A percentile compares a stretch with the other conserved stretches of the same genome.
Conservation (phyloP, 2,113 vertebrate genomes). For the Narcine bancroftii region DNA sequence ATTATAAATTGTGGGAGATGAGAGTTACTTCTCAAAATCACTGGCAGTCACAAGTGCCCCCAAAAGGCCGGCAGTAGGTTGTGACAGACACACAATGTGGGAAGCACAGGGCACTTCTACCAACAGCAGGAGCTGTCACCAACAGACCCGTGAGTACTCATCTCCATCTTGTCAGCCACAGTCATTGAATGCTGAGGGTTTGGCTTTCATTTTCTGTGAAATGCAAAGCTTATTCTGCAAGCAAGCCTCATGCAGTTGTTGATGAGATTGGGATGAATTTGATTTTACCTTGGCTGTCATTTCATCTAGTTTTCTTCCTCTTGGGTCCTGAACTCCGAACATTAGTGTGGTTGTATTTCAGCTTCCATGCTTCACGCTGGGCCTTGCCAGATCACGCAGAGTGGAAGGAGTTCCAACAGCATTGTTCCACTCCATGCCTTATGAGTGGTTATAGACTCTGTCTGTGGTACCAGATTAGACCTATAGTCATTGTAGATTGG, state of each 20-base stretch:
- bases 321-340: background rate
- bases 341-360: background rate
- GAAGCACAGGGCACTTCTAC: background rate
- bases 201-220: background rate
- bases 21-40: background rate
- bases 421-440: background rate
- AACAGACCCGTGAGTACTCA: background rate
- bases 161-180: background rate
- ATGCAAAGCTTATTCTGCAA: background rate
- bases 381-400: background rate
- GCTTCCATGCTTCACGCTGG: background rate
- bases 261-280: background rate
- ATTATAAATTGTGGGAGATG: background rate
- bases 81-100: conserved; percentile 24
- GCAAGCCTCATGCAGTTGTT: background rate
- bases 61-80: background rate
- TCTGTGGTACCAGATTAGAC: too few relatives aligned
- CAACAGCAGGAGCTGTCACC: conserved; percentile 21
- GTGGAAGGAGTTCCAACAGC: background rate
- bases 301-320: background rate
- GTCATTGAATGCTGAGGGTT: background rate
- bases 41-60: background rate
- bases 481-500: too few relatives aligned
- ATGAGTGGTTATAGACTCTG: background rate
- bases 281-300: background rate